Base-by-base conservation (phyloP, 1,140 invertebrate genomes). In the Cyphomyrmex costatus region DNA sequence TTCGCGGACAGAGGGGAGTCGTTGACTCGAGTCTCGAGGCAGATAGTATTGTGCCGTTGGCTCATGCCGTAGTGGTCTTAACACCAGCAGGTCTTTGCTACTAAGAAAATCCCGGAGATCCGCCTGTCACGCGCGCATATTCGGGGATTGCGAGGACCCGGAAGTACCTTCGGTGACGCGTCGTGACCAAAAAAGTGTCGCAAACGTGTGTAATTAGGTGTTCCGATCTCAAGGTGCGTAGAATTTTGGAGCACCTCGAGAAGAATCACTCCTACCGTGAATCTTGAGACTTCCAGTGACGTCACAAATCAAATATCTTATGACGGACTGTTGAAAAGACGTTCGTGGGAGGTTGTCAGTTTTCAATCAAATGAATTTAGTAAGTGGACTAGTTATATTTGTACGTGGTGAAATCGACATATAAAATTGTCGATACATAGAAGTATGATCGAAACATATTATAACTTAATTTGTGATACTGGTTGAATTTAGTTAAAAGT, bases 1-100 rank as follows among this genome's bases (percentile, higher is more conserved):
- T 89, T 76, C 77, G 85, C 78, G 86, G 83, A 92, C 89, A 91
- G 93, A 92, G 93, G 92, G 93, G 93, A 92, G 91, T 91, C 92
- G 90, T 91, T 92, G 91, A 92, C 91, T 92, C 88, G 89, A 88
- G 87, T 91, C 89, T 89, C 90, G 76, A 71, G 87, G 84, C 94
- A 95, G 95, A 95, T 95, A 95, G 95, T 95, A 92, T 90, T 93
- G 94, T 94, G 94, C 94, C 94, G 94, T 95, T 95, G 95, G 93
- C 93, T 94, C 94, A 93, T 93, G 94, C 92, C 92, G 93, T 93
- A 92, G 93, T 94, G 93, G 91, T 91, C 91, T 92, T 68, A 87
- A 93, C 91, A 91, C 91, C 90, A 91, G 90, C 92, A 93, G 93
- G 86, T 91, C 92, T 89, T 93, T 89, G 83, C 86, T 74, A 88